A percentile compares a stretch with the other conserved stretches of the same genome.
Evolutionary conservation across 2,113 vertebrate species (phyloP).

Genomic region (Seriola aureovittata): DNA sequence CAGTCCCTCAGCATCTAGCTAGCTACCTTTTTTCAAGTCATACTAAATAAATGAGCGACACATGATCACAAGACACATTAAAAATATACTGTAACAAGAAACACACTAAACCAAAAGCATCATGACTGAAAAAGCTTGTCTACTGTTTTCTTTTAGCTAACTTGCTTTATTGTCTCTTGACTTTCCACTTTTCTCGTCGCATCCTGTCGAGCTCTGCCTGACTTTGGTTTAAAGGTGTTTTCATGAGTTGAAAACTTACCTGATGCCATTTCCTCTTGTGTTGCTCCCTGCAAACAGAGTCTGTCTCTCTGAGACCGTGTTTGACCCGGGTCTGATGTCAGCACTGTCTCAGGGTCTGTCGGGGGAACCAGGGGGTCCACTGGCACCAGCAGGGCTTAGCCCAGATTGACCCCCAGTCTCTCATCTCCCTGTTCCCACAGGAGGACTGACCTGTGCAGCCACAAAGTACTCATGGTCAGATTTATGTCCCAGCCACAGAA

Average conservation of each 20-base stretch:
- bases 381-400: slow-evolving; percentile 81
- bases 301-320: not conserved
- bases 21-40: no score
- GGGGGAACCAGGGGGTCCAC: slow-evolving; percentile 53
- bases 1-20: no score
- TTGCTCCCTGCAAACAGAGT: not conserved
- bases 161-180: no score
- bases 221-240: no score
- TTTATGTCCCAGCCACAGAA: slow-evolving; percentile 68
- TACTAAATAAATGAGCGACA: no score
- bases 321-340: slow-evolving; percentile 59
- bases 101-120: no score
- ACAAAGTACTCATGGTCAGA: slow-evolving; percentile 70
- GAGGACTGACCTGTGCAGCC: slow-evolving; percentile 53
- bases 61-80: no score
- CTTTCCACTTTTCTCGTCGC: no score
- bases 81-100: no score
- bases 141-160: no score
- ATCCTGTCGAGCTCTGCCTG: no score
- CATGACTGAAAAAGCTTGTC: no score
- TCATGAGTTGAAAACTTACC: not conserved
- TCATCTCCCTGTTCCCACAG: slow-evolving; percentile 78
- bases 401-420: slow-evolving; percentile 78
- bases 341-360: slow-evolving; percentile 18
- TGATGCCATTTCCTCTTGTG: not conserved